Evolutionary conservation across 1,140 invertebrate genomes (phyloP), one percentile per base, ranked within the genome.

Genomic region (Drosophila kikkawai): DNA sequence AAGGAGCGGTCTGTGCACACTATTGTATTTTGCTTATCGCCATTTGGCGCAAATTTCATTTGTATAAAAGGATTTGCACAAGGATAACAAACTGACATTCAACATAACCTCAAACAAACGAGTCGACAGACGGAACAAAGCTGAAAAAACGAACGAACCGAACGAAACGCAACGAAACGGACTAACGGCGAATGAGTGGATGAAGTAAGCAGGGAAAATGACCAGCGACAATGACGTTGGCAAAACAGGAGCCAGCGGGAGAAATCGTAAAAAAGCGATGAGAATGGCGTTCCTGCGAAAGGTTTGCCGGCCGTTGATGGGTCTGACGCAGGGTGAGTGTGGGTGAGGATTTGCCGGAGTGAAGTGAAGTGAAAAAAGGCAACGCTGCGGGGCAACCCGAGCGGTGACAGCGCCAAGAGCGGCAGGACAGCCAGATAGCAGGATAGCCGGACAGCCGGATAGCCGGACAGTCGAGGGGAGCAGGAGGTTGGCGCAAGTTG

Each of bases 51-150:
- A 73, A 91, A 88, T 91, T 91, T 91, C 88, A 91, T 91, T 91
- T 91, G 88, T 88, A 87, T 91, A 91, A 91, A 91, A 91, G 88
- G 88, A 91, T 91, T 91, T 90, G 82, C 79, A 80, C 85, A 90
- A 82, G 86, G 85, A 90, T 90, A 90, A 90, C 85, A 90, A 86
- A 90, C 79, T 90, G 85, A 90, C 86, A 85, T 90, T 74, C 70
- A 91, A 90, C 88, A 91, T 91, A 91, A 91, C 88, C 88, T 88
- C 79, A 91, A 90, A 88, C 85, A 88, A 91, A 78, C 67, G 74
- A 68, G 70, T 75, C 66, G 80, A 76, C 70, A 66, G 70, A 80
- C 67, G 61, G 69, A 70, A 64, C 51, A 82, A 68, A 64, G 69
- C 58, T 42, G 69, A 37, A 65, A 63, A 75, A 81, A 59, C 44